Base-by-base conservation (phyloP, 2,888 invertebrate species). In the Napeogenes sylphis region DNA sequence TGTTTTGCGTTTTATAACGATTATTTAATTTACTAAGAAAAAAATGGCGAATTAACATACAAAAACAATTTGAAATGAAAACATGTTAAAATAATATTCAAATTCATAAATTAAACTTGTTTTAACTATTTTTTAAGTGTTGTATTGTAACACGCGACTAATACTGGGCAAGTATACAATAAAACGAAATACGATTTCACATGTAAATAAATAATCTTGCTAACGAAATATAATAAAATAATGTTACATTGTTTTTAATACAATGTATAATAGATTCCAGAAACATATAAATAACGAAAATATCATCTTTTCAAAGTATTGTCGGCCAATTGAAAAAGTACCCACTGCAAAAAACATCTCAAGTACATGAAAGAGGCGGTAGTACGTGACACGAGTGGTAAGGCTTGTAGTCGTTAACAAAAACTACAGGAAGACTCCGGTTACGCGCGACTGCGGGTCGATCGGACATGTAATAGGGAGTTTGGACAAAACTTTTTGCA, bases 381-480 rank as follows among this genome's bases (percentile, higher is more conserved):
- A 53, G 45, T 64, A 64, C 66, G 68, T 66, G 68, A 64, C 68
- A 62, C 56, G 58, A 58, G 62, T 67, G 60, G 59, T 54, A 62
- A 47, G 51, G 60, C 47, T 56, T 13, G 53, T 55, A 65, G 56
- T 47, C 38, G 45, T 55, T 62, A 45, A 62, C 42, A 66, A 77
- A 75, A 68, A 76, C 81, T 85, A 83, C 80, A 86, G 88, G 88
- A 88, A 88, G 77, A 71, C 58, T 60, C 54, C 61, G 70, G 81
- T 78, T 75, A 76, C 83, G 81, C 78, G 74, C 75, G 77, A 82
- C 71, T 74, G 81, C 75, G 59, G 75, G 70, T 73, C 76, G 76
- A 79, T 79, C 80, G 80, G 84, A 83, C 77, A 84, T 77, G 80
- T 81, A 84, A 83, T 84, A 74, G 80, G 77, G 71, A 73, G 77